These are phyloP conservation scores for Eilema depressum DNA, from an alignment of 2,888 invertebrate species.

Conservation along the genomic window DNA sequence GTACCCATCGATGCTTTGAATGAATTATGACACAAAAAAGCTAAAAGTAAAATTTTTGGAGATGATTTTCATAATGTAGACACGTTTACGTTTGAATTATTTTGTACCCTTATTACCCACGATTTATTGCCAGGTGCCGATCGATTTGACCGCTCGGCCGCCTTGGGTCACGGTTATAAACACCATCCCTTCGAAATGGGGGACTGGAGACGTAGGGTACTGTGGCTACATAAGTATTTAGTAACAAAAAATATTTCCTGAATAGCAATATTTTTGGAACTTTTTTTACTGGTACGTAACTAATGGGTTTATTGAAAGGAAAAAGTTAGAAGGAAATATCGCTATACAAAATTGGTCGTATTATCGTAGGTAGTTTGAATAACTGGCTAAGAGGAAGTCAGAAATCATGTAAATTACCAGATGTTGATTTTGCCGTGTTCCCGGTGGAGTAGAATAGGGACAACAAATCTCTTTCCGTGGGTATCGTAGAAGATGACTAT, in stretches of 20 bases:
- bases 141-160: neutral
- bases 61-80: neutral
- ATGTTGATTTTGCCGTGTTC: too few relatives aligned
- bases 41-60: neutral
- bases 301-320: too few relatives aligned
- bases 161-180: neutral
- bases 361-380: neutral
- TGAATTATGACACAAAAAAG: neutral
- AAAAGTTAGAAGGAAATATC: too few relatives aligned
- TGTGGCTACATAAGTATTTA: neutral
- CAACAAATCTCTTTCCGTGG: too few relatives aligned
- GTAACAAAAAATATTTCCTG: too few relatives aligned
- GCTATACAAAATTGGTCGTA: too few relatives aligned
- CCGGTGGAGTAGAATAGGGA: too few relatives aligned
- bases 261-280: too few relatives aligned
- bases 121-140: slow-evolving; percentile 8
- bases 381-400: too few relatives aligned
- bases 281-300: too few relatives aligned
- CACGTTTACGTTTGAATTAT: neutral
- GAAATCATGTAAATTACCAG: too few relatives aligned
- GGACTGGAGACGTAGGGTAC: neutral
- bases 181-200: neutral
- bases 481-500: too few relatives aligned
- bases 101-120: neutral
- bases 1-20: neutral